Base-by-base conservation (phyloP, 1,140 invertebrate species). In the Apis mellifera region DNA sequence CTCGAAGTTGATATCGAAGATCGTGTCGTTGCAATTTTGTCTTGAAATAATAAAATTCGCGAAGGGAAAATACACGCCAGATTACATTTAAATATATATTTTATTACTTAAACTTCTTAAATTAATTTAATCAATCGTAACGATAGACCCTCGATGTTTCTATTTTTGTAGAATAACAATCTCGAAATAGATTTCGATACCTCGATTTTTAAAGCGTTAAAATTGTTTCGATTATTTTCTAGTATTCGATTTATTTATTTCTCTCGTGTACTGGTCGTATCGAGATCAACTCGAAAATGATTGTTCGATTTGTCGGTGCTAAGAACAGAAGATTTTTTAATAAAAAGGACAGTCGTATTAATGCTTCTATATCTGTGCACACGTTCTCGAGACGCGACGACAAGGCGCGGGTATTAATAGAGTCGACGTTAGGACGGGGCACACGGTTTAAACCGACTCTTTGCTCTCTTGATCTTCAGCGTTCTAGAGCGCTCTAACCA, bases 331-430 rank as follows among this genome's bases (percentile, higher is more conserved):
- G 9, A 26, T 32, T 60, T 78, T 84, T 75, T 50, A 9, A 26
- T 5, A 48, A 54, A 42, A 75, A 54, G 50, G 32, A 57, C 12
- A 55, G 23, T 9, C 54, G 50, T 65, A 48, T 32, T 15, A 32
- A 69, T 66, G 65, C 60, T 59, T 69, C 42, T 62, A 57, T 54
- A 71, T 73, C 68, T 81, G 69, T 77, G 82, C 62, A 68, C 59
- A 75, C 73, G 78, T 87, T 85, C 70, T 74, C 77, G 50, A 86
- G 80, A 62, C 76, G 82, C 85, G 86, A 86, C 81, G 83, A 81
- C 83, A 87, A 89, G 86, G 75, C 78, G 86, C 85, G 85, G 79
- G 75, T 88, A 88, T 88, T 88, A 88, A 88, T 88, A 88, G 86
- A 87, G 85, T 42, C 79, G 74, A 74, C 76, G 82, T 71, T 79